These are phyloP conservation scores for Amaurobius ferox DNA, from an alignment of 2,888 invertebrate genomes.

Conservation along the genomic window DNA sequence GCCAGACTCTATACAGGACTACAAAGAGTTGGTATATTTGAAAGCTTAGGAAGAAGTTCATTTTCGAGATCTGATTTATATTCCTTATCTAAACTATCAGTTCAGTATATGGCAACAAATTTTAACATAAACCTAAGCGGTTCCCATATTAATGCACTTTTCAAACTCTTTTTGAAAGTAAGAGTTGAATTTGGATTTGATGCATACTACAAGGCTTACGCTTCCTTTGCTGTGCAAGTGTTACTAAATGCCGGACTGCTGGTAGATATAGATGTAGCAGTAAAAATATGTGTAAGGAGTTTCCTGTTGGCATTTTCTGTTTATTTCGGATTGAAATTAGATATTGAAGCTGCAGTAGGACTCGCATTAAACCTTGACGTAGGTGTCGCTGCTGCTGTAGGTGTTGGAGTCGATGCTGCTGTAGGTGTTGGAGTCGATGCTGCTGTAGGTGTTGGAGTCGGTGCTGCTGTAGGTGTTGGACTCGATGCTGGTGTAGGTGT, in stretches of 20 bases:
- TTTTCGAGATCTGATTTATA: too few relatives aligned
- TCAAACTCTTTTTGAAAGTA: too few relatives aligned
- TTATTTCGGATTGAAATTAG: neutral
- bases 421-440: neutral
- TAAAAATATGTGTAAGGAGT: too few relatives aligned
- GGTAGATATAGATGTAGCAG: too few relatives aligned
- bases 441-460: neutral
- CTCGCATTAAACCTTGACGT: neutral
- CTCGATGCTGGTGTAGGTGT: neutral
- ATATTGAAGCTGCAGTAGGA: neutral
- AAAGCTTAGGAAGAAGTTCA: neutral
- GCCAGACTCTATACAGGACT: neutral
- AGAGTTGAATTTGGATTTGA: too few relatives aligned
- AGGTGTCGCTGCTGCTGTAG: neutral
- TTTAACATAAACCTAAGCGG: too few relatives aligned
- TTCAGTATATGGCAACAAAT: too few relatives aligned
- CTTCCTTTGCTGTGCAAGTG: too few relatives aligned
- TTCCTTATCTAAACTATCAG: too few relatives aligned
- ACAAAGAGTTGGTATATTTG: neutral
- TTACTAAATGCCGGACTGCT: neutral
- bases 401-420: neutral
- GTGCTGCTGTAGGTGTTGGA: neutral
- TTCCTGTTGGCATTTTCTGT: neutral
- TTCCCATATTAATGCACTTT: too few relatives aligned
- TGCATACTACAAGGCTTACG: too few relatives aligned